Percentiles rank a stretch among this genome's conserved stretches.
phyloP scores from a whole-genome alignment of 2,797 vertebrate genomes.

The Peromyscus eremicus region DNA sequence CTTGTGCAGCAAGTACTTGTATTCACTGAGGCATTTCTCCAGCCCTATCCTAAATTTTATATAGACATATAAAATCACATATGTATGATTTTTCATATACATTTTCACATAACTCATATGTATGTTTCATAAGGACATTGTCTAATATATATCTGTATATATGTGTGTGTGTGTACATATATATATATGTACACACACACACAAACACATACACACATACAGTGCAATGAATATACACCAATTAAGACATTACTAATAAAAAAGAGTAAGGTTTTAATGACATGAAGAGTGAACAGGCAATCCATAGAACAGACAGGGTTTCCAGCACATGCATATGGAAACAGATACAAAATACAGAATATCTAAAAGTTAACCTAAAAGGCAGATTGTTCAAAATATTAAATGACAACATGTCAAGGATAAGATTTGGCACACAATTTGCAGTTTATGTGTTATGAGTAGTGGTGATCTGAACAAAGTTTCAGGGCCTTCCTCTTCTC shows the following conservation, averaged over 20 bases:
- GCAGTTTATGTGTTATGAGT: not conserved
- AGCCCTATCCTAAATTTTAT: not conserved
- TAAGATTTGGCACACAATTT: not conserved
- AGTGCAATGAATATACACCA: not conserved
- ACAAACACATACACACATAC: not conserved
- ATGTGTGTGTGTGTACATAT: too few relatives aligned
- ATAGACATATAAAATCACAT: not conserved
- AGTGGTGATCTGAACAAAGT: not conserved
- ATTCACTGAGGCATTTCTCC: not conserved
- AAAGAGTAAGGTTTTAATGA: not conserved
- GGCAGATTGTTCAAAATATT: not conserved
- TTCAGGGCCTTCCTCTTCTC: not conserved
- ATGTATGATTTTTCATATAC: not conserved
- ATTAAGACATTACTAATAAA: not conserved
- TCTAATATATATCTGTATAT: too few relatives aligned
- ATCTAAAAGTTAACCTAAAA: constrained; percentile 12
- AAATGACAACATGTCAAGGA: not conserved
- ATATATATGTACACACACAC: not conserved
- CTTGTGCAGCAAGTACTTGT: not conserved
- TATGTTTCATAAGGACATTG: not conserved
- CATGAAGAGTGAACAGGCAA: not conserved
- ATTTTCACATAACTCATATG: not conserved
- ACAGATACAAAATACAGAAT: not conserved
- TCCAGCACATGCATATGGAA: not conserved
- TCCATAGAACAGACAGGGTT: not conserved